These are phyloP conservation scores for Drosophila orosa DNA, from an alignment of 1,140 invertebrate species.

Conservation along the genomic window DNA sequence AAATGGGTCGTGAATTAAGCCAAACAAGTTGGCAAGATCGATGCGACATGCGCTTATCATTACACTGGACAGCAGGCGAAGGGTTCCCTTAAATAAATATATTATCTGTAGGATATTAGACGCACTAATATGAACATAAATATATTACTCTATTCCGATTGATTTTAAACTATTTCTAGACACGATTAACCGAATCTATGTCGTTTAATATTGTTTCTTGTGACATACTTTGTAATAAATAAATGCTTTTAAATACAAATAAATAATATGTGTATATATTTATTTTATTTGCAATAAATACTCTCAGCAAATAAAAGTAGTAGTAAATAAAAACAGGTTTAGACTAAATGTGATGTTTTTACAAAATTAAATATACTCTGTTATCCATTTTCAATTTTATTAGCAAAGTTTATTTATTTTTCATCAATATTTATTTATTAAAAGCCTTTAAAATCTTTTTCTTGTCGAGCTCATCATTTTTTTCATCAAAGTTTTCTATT, in stretches of 20 bases:
- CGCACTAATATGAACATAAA: too few relatives aligned
- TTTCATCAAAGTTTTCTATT: not conserved
- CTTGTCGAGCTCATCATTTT: not conserved
- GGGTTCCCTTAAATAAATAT: not conserved
- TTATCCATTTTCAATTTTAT: not conserved
- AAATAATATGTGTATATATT: too few relatives aligned
- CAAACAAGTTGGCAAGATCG: constrained; percentile 36
- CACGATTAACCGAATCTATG: too few relatives aligned
- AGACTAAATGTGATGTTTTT: too few relatives aligned
- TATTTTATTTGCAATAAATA: too few relatives aligned
- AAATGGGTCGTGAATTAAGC: constrained; percentile 73
- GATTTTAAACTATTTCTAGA: not conserved
- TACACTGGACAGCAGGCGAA: constrained; percentile 10
- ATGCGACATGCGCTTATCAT: constrained; percentile 36
- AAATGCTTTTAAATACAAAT: not conserved
- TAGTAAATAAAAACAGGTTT: too few relatives aligned
- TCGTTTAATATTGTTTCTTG: too few relatives aligned
- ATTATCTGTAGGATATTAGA: not conserved
- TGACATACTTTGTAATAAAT: not conserved
- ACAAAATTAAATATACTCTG: not conserved
- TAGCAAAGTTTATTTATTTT: not conserved
- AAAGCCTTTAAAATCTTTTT: constrained; percentile 8
- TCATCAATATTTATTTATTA: not conserved
- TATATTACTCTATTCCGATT: too few relatives aligned
- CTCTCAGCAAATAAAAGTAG: too few relatives aligned